Evolutionary conservation across 2,113 vertebrate genomes (phyloP), one percentile per base, ranked within the genome.

Genomic region (Dryoscopus gambensis): DNA sequence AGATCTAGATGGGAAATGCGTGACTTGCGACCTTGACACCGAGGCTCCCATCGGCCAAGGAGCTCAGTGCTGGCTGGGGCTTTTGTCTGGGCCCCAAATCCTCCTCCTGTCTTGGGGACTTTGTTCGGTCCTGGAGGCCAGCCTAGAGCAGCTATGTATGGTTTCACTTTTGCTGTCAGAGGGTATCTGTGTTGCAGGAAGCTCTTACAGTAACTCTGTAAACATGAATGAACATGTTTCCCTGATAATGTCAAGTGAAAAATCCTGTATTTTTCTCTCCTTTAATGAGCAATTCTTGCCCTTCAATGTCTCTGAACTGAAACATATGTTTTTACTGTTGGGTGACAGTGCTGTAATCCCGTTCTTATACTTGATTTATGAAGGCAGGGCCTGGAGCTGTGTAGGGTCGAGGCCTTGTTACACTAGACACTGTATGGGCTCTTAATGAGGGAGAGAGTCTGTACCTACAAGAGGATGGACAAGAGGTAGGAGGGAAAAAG

Each of bases 341-440:
- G 49, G 27, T 37, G 73, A 86, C 85, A 93, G 64, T 81, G 47
- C 71, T 68, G 53, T 90, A 91, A 89, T 93, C 64, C 84, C 67
- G 74, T 95, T 94, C 40, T 95, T 81, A 69, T 65, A 63, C 55
- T 80, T 96, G 95, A 92, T 94, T 90, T 96, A 86, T 94, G 76
- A 75, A 91, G 68, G 75, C 64, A 84, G 35, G 71, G 22, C 52
- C 76, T 53, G 68, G 55, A 55, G 59, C 63, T 76, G 25, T 30
- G 40, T 35, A 50, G 53, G 73, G 79, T 88, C 30, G 27, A 59
- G 71, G 28, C 56, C 31, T 25, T 0, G 2, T 81, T 94, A 74
- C 9, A 15, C 49, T 22, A 65, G 71, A n/a, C 39, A 64, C 44
- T 81, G 44, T 60, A 74, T 2, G 10, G n/a, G 20, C 40, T 90